These are phyloP conservation scores for Drosophila quadrilineata DNA, from an alignment of 1,140 invertebrate species.

Conservation along the genomic window DNA sequence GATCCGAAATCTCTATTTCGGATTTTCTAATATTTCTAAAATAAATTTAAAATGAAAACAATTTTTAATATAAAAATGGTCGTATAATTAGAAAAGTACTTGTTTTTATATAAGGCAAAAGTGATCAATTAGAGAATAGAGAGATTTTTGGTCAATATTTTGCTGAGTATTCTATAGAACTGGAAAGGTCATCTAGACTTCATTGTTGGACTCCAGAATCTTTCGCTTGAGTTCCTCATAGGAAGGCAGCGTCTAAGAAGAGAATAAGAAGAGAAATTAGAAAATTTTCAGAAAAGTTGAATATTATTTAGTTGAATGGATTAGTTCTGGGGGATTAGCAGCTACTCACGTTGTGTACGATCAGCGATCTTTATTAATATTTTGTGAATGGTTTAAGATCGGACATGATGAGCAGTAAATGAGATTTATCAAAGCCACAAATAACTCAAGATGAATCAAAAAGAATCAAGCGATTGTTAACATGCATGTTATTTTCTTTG, in stretches of 20 bases:
- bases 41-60: not conserved
- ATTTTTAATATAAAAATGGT: not conserved
- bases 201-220: conserved; percentile 63
- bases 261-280: not conserved
- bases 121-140: too few relatives aligned
- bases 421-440: not conserved
- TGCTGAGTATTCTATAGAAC: conserved; percentile 44
- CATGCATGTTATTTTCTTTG: not conserved
- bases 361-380: conserved; percentile 16
- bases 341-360: conserved; percentile 41
- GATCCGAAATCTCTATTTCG: too few relatives aligned
- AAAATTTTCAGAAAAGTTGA: not conserved
- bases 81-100: not conserved
- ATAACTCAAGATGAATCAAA: not conserved
- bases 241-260: conserved; percentile 41
- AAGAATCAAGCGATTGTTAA: conserved; percentile 2
- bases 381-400: conserved; percentile 20
- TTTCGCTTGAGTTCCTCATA: conserved; percentile 65
- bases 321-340: conserved; percentile 2
- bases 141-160: conserved; percentile 60
- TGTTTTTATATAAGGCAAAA: conserved; percentile 33
- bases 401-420: conserved; percentile 9
- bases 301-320: not conserved
- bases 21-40: too few relatives aligned
- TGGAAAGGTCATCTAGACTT: conserved; percentile 35